Evolutionary conservation across 2,797 vertebrate genomes (phyloP).

Genomic region (Darevskia nairensis): DNA sequence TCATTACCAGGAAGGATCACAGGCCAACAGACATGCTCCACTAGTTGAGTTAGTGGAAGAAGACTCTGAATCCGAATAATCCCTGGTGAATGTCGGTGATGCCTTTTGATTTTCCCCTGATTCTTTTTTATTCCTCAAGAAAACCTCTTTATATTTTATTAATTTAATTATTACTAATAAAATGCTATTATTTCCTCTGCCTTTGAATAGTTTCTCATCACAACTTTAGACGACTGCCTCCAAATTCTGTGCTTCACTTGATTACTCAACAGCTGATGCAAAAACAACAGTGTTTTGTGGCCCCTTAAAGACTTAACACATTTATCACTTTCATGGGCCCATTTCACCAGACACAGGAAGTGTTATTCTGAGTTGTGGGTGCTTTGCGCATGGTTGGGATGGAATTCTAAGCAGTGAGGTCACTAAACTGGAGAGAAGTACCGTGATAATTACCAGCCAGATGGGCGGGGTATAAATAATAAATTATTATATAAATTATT

Average conservation of each 20-base stretch:
- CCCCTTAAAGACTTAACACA: too few species aligned
- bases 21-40: conserved; percentile 87
- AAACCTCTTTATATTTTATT: conserved; percentile 46
- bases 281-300: too few species aligned
- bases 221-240: conserved; percentile 46
- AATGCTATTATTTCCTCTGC: conserved; percentile 35
- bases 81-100: conserved; percentile 44
- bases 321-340: too few species aligned
- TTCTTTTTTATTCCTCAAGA: conserved; percentile 38
- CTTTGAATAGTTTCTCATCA: conserved; percentile 31
- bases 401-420: too few species aligned
- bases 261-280: neutral
- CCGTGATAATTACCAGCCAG: too few species aligned
- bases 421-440: too few species aligned
- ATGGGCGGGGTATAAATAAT: too few species aligned
- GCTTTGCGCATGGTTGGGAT: too few species aligned
- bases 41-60: conserved; percentile 89
- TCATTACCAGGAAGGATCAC: conserved; percentile 90
- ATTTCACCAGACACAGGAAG: too few species aligned
- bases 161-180: conserved; percentile 47
- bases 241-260: conserved; percentile 6
- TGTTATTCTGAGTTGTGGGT: too few species aligned
- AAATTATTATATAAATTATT: too few species aligned
- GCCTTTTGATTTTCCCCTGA: conserved; percentile 18
- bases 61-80: conserved; percentile 65